These are phyloP conservation scores for Lepidurus arcticus DNA, from an alignment of 1,140 invertebrate genomes.

Conservation along the genomic window DNA sequence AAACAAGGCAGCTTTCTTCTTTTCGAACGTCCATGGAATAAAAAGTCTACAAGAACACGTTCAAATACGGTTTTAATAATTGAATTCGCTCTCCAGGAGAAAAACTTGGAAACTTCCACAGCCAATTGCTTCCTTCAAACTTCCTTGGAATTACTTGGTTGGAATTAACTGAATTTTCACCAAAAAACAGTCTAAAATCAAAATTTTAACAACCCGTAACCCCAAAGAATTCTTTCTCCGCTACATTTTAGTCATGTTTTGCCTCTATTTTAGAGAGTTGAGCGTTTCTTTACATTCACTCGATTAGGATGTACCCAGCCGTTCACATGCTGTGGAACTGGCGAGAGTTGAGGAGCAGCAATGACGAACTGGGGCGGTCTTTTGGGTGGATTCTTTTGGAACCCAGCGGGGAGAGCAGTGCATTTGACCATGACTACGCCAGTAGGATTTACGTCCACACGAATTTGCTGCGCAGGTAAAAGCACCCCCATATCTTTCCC, in stretches of 20 bases:
- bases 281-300: background rate
- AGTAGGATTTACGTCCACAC: slow-evolving; percentile 89
- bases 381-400: background rate
- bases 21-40: background rate
- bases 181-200: background rate
- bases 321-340: background rate
- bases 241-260: background rate
- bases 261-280: background rate
- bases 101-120: background rate
- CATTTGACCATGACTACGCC: slow-evolving; percentile 42
- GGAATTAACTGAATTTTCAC: background rate
- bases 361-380: background rate
- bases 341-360: background rate
- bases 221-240: background rate
- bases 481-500: slow-evolving; percentile 76
- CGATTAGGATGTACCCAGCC: background rate
- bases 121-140: too few relatives aligned
- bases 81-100: background rate
- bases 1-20: background rate
- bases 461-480: slow-evolving; percentile 77
- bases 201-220: background rate
- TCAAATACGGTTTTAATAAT: background rate
- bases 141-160: too few relatives aligned
- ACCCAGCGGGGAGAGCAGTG: slow-evolving; percentile 5
- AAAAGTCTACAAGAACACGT: background rate